These are phyloP conservation scores for Meles meles DNA, from an alignment of 2,113 vertebrate species.

Conservation along the genomic window DNA sequence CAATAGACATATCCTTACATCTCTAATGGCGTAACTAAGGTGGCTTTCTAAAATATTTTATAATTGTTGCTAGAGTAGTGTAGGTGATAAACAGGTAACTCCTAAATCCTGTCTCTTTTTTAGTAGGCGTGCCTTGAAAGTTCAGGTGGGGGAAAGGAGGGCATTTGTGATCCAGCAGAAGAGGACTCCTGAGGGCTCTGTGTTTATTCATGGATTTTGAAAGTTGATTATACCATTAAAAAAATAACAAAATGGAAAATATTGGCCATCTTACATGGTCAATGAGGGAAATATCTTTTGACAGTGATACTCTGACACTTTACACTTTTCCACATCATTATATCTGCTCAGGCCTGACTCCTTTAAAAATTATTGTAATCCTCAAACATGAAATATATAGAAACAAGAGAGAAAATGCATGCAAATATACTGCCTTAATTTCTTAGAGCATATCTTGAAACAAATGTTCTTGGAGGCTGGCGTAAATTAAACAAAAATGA, in stretches of 20 bases:
- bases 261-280: neutral
- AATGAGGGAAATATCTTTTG: neutral
- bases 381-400: neutral
- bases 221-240: neutral
- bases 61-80: neutral
- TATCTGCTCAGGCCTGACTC: neutral
- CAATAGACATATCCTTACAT: neutral
- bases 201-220: neutral
- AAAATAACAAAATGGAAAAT: conserved; percentile 15
- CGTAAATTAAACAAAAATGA: neutral
- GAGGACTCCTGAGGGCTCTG: neutral
- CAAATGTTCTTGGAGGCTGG: neutral
- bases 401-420: neutral
- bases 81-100: conserved; percentile 6
- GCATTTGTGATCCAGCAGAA: neutral
- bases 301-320: neutral
- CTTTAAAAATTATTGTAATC: neutral
- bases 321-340: neutral
- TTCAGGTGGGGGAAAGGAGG: neutral
- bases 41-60: conserved; percentile 34
- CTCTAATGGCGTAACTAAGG: neutral
- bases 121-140: neutral
- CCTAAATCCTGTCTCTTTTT: neutral
- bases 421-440: neutral
- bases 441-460: neutral